phyloP scores from a whole-genome alignment of 2,888 invertebrate species.

The Herminia tarsipennalis region DNA sequence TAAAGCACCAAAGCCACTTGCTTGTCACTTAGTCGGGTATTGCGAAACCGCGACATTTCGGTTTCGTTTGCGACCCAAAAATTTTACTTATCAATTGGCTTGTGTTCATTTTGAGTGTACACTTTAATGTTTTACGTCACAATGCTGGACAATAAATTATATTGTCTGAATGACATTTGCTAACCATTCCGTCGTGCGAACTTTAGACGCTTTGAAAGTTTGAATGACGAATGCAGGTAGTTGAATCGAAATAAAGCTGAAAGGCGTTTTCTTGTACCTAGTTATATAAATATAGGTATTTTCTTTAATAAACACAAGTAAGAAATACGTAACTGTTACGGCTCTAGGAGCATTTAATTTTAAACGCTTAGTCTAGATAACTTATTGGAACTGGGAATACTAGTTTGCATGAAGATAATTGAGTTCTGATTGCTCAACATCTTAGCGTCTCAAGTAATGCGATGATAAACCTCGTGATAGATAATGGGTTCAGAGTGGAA shows the following conservation, averaged over 20 bases:
- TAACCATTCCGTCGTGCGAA: constrained; percentile 13
- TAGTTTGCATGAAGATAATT: constrained; percentile 16
- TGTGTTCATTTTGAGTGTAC: constrained; percentile 12
- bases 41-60: constrained; percentile 44
- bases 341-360: too few relatives aligned
- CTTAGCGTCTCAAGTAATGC: constrained; percentile 27
- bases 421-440: constrained; percentile 18
- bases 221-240: background rate
- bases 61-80: constrained; percentile 39
- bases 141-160: constrained; percentile 20
- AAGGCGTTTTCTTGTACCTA: background rate
- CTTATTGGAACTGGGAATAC: background rate
- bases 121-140: constrained; percentile 22
- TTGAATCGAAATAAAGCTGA: background rate
- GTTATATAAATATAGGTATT: too few relatives aligned
- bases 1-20: constrained; percentile 51
- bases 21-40: constrained; percentile 54
- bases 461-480: constrained; percentile 36
- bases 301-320: too few relatives aligned
- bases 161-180: constrained; percentile 21
- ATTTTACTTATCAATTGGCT: constrained; percentile 26
- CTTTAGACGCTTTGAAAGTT: constrained; percentile 15
- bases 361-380: too few relatives aligned
- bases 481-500: constrained; percentile 46
- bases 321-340: too few relatives aligned